Evolutionary conservation across 2,797 vertebrate species (phyloP).

Genomic region (Pterois miles): DNA sequence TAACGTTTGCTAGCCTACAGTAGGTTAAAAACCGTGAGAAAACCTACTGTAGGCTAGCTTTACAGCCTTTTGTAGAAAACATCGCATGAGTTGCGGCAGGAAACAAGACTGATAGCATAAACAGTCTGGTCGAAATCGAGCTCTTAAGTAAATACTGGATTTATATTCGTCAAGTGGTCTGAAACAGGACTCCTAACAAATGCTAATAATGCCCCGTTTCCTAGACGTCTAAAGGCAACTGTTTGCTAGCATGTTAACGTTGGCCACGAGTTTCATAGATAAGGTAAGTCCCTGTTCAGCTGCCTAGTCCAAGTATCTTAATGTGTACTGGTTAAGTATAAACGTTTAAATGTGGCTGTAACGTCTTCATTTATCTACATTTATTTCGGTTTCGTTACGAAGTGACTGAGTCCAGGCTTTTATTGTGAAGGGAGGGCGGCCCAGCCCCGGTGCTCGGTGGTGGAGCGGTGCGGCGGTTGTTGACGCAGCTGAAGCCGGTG

Average conservation of each 20-base stretch:
- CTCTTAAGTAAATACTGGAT: neutral
- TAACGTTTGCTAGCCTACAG: no score
- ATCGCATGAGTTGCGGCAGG: no score
- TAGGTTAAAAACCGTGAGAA: no score
- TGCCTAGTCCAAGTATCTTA: neutral
- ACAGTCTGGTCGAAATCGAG: no score
- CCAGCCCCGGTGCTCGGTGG: neutral
- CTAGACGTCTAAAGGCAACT: neutral
- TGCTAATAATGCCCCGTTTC: neutral
- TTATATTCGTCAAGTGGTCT: neutral
- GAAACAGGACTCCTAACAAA: neutral
- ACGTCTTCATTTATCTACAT: no score
- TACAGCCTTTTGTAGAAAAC: no score
- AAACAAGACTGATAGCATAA: no score
- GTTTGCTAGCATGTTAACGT: neutral
- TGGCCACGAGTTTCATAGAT: neutral
- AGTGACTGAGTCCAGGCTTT: conserved; percentile 17
- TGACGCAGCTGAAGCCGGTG: conserved; percentile 58
- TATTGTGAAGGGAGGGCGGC: conserved; percentile 51
- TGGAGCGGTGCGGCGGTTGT: neutral
- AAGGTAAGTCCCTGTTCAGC: neutral
- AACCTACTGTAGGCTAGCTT: no score
- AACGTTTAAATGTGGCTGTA: neutral
- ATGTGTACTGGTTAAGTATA: neutral
- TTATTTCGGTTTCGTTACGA: no score